Base-by-base conservation (phyloP, 1,140 invertebrate genomes). In the Onthophagus taurus region DNA sequence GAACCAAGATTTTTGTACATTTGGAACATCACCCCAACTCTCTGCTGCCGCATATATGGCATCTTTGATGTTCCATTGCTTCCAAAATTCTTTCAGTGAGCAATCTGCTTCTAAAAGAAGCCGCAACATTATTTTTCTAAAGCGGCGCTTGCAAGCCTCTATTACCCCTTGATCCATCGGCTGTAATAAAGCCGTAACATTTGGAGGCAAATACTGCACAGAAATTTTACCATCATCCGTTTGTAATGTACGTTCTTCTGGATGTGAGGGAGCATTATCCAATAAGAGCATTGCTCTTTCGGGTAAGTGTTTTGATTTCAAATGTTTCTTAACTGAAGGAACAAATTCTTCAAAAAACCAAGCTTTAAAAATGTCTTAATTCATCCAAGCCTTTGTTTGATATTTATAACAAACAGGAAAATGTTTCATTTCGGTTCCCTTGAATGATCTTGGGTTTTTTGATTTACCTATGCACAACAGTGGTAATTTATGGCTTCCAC, bases 401-500 rank as follows among this genome's bases (percentile, higher is more conserved):
- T 21, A 4, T 16, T 21, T n/a, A 21, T 59, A 60, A 38, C 52
- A 45, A 43, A 61, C 57, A 47, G 55, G 58, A 49, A 61, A 50
- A 4, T 24, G 12, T n/a, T 16, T 24, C 23, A 26, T 41, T n/a
- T 26, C 14, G 12, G 13, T 7, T 41, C 48, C 47, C 8, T 58
- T 58, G 20, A 64, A 60, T 19, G 51, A 50, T 45, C 36, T 49
- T 13, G 58, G 58, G 41, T 57, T 59, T 51, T 58, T 54, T 29
- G 39, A 31, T 57, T 59, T 62, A 2, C 56, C 55, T 26, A 63
- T 57, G 16, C 58, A 45, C 35, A 60, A 31, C 11, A 61, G 44
- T 42, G 51, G 30, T 30, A 63, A 39, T 52, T 62, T 61, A 42
- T 60, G 57, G 9, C 37, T 55, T 31, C 60, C 59, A 45, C 49